Conservation (phyloP, 2,888 invertebrate genomes). For the Acrobasis consociella region DNA sequence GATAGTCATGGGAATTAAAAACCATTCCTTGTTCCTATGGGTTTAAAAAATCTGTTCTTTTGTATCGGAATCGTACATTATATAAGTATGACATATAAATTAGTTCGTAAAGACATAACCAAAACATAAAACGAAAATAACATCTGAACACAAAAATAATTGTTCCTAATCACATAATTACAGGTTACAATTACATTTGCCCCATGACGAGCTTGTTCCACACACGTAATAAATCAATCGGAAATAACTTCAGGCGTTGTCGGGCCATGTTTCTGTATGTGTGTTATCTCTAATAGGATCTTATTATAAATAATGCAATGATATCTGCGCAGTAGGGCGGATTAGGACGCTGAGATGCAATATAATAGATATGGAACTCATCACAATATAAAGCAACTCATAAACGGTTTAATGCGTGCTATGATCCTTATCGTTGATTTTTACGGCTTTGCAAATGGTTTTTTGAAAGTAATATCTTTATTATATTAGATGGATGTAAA, state of each 20-base stretch:
- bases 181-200: background rate
- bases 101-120: no score
- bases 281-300: slow-evolving; percentile 36
- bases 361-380: slow-evolving; percentile 68
- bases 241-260: background rate
- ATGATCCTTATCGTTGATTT: slow-evolving; percentile 71
- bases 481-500: slow-evolving; percentile 56
- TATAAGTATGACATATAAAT: no score
- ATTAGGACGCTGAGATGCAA: slow-evolving; percentile 55
- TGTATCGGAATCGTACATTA: no score
- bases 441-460: slow-evolving; percentile 73
- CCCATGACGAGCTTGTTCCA: background rate
- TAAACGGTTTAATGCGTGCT: slow-evolving; percentile 68
- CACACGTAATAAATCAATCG: slow-evolving; percentile 4
- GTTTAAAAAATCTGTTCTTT: no score
- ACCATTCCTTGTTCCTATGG: no score
- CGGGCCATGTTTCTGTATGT: background rate
- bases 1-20: no score
- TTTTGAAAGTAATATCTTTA: slow-evolving; percentile 70
- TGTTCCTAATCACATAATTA: no score
- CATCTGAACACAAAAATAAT: no score
- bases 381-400: slow-evolving; percentile 62
- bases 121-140: no score
- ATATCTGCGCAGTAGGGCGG: slow-evolving; percentile 42
- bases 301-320: slow-evolving; percentile 40